Evolutionary conservation across 1,140 invertebrate species (phyloP).

Genomic region (Sipha flava): DNA sequence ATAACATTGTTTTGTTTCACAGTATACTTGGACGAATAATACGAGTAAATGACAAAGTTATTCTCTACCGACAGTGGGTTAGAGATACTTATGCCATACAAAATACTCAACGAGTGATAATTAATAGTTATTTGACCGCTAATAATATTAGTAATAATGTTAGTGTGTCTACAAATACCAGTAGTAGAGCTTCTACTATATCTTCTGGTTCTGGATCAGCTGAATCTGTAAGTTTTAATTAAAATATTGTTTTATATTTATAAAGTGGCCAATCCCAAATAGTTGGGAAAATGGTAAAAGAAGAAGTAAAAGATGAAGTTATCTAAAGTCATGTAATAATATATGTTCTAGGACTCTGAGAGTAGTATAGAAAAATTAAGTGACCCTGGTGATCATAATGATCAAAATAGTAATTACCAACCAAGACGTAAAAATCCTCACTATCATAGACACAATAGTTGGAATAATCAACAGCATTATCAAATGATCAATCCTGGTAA

Average conservation of each 20-base stretch:
- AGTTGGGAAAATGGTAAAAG: no score
- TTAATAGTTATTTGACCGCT: constrained; percentile 15
- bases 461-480: constrained; percentile 20
- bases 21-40: constrained; percentile 83
- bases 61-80: constrained; percentile 76
- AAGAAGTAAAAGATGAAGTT: no score
- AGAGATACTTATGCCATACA: constrained; percentile 51
- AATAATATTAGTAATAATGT: constrained; percentile 30
- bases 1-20: constrained; percentile 36
- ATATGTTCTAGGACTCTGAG: constrained; percentile 45
- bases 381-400: constrained; percentile 17
- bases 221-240: constrained; percentile 25
- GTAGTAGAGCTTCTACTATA: constrained; percentile 21
- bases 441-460: constrained; percentile 13
- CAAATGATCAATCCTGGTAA: constrained; percentile 21
- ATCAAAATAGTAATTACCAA: constrained; percentile 28
- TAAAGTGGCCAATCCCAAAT: no score
- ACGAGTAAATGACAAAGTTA: constrained; percentile 85
- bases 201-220: constrained; percentile 16
- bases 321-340: neutral
- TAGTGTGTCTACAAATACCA: constrained; percentile 4
- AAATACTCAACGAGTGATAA: constrained; percentile 42
- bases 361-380: constrained; percentile 44
- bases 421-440: constrained; percentile 11
- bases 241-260: constrained; percentile 13